Conservation (phyloP, 2,797 vertebrate genomes). For the Antennarius maculatus region DNA sequence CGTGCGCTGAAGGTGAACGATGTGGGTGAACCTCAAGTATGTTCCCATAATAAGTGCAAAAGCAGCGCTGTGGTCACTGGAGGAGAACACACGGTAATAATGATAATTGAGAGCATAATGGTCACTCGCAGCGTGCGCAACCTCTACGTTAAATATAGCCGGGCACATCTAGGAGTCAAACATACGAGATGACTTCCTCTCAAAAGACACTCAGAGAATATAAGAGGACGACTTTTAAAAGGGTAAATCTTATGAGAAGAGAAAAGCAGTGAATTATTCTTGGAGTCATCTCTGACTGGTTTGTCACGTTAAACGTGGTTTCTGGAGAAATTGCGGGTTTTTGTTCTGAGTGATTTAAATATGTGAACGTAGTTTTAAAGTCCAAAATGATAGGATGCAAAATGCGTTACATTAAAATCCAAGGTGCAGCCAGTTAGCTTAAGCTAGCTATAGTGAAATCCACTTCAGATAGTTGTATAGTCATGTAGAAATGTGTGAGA, state of each 20-base stretch:
- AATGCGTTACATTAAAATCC: too few species aligned
- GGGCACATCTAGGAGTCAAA: slow-evolving; percentile 16
- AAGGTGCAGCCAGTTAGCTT: too few species aligned
- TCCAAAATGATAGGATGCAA: too few species aligned
- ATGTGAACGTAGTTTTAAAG: too few species aligned
- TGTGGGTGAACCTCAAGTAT: slow-evolving; percentile 53
- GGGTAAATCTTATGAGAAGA: background rate
- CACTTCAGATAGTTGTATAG: too few species aligned
- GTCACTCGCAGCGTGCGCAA: slow-evolving; percentile 47
- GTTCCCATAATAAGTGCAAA: slow-evolving; percentile 61
- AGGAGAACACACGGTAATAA: slow-evolving; percentile 7
- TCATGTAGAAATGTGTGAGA: too few species aligned
- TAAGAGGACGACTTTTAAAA: slow-evolving; percentile 5
- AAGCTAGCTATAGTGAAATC: too few species aligned
- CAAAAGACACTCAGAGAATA: background rate
- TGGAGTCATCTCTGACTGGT: slow-evolving; percentile 12
- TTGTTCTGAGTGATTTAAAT: too few species aligned
- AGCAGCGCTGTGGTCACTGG: slow-evolving; percentile 41
- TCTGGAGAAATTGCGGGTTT: background rate
- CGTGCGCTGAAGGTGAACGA: slow-evolving; percentile 52
- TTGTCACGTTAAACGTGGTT: slow-evolving; percentile 7
- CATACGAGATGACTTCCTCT: slow-evolving; percentile 20
- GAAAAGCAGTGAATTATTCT: slow-evolving; percentile 3
- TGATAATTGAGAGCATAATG: slow-evolving; percentile 62
- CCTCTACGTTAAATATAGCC: slow-evolving; percentile 53